Evolutionary conservation across 2,797 vertebrate genomes (phyloP), one percentile per base, ranked within the genome.

Genomic region (Bryconaethiops microstoma): DNA sequence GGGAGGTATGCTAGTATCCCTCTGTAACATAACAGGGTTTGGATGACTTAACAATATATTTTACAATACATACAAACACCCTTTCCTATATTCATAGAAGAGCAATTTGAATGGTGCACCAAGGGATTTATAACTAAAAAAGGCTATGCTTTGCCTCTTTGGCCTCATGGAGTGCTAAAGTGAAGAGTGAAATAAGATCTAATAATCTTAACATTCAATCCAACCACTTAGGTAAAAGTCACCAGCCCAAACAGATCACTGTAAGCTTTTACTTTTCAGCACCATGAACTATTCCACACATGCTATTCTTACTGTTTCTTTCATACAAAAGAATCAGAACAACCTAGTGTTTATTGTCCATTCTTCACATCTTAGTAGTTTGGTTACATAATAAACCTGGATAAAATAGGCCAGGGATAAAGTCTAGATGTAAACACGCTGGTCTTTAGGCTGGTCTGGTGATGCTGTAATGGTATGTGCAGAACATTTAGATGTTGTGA

Each of bases 401-500:
- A 7, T 16, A 62, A 29, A 50, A 50, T 21, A 29, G 42, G 13
- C 12, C 42, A 19, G n/a, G 50, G 19, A 25, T 63, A 76, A 62
- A 50, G n/a, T 60, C 1, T 7, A 62, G 2, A 74, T 17, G 12
- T 7, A 74, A 57, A 60, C 54, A 74, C 10, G 35, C 29, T 21
- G 16, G 40, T 21, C 42, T 68, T 42, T 21, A 45, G 23, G 42
- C 16, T 42, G 12, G 16, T 19, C n/a, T 39, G 9, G 13, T 55
- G 13, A n/a, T 19, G 45, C 60, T 55, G 35, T 12, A 64, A 12
- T 42, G 48, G 21, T 40, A 64, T 80, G 52, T 39, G 16, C 39
- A 74, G 79, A 77, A 63, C 14, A 83, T 0, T 86, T 82, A 79
- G 84, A 75, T 85, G 79, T 82, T 71, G 79, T 68, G 72, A 73